phyloP scores from a whole-genome alignment of 1,140 invertebrate genomes.

The Gryllus bimaculatus region DNA sequence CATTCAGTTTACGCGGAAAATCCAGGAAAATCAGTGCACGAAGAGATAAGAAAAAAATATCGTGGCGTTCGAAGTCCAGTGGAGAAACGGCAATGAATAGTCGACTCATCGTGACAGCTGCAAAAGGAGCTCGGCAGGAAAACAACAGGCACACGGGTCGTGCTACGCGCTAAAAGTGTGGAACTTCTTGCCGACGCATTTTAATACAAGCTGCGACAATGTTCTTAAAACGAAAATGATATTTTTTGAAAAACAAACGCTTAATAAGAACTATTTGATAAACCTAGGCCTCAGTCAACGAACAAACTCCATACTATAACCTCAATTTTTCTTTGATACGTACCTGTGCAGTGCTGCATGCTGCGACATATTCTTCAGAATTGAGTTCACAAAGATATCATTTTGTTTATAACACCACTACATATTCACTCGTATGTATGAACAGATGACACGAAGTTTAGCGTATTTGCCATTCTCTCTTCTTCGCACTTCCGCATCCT shows the following conservation, averaged over 20 bases:
- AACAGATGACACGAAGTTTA: not conserved
- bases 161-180: no score
- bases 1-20: not conserved
- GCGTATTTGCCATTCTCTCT: not conserved
- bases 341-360: not conserved
- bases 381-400: no score
- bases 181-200: no score
- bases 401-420: not conserved
- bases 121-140: not conserved
- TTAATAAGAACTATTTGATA: no score
- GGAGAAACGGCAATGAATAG: not conserved
- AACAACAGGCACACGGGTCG: not conserved
- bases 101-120: slow-evolving; percentile 2
- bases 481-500: not conserved
- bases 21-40: not conserved
- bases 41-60: not conserved
- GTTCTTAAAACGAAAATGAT: not conserved
- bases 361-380: not conserved
- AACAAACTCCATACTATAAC: not conserved
- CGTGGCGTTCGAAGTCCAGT: not conserved
- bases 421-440: not conserved
- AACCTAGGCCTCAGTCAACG: not conserved
- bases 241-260: no score
- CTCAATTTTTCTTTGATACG: not conserved
- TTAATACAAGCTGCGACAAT: not conserved